phyloP scores from a whole-genome alignment of 2,113 vertebrate species.

The Micronycteris hirsuta region DNA sequence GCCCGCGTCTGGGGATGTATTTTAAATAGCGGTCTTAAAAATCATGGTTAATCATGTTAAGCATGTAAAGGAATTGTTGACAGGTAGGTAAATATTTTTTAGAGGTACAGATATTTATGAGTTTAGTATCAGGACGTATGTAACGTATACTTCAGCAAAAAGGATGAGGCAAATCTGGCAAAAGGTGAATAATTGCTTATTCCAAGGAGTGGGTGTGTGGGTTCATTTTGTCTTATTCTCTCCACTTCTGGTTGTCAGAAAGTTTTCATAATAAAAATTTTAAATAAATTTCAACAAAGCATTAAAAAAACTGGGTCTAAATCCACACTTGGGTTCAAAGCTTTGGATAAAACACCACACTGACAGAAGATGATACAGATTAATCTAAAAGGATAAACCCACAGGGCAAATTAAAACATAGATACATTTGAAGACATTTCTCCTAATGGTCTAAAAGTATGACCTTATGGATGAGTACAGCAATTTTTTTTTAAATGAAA shows the following conservation, averaged over 20 bases:
- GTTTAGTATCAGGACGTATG: neutral
- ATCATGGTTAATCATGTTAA: neutral
- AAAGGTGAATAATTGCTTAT: neutral
- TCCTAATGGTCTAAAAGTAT: neutral
- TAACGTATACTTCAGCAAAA: neutral
- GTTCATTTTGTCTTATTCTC: neutral
- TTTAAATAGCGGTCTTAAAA: neutral
- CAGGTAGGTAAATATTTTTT: neutral
- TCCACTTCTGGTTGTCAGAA: neutral
- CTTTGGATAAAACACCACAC: neutral
- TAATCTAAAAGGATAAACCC: neutral
- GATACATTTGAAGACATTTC: neutral
- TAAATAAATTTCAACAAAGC: constrained; percentile 19
- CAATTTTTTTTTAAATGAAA: neutral
- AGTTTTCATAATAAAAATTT: neutral
- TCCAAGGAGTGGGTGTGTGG: neutral
- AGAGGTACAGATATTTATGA: neutral
- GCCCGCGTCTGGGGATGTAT: constrained; percentile 45
- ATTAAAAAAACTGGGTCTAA: neutral
- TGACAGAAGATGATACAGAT: neutral
- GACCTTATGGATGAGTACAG: neutral
- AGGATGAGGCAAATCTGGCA: neutral
- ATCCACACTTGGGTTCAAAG: neutral
- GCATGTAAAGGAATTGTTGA: neutral
- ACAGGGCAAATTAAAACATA: neutral